Evolutionary conservation across 1,140 invertebrate genomes (phyloP).

Genomic region (Pomphorhynchus laevis): DNA sequence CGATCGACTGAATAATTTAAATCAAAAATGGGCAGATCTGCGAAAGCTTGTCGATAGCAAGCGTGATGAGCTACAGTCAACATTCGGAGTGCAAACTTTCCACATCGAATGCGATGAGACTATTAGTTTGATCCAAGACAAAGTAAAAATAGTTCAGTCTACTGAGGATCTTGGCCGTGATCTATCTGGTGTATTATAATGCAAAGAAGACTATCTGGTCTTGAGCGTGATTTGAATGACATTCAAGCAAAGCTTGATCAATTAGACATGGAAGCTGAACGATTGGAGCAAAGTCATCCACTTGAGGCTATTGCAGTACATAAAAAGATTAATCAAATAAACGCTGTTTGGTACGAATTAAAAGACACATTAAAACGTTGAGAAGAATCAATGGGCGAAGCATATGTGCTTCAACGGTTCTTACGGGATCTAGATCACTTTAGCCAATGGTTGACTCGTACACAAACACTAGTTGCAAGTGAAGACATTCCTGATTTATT

Average conservation of each 20-base stretch:
- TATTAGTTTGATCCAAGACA: conserved; percentile 91
- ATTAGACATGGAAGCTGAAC: conserved; percentile 52
- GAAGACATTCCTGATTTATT: conserved; percentile 55
- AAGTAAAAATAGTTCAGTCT: conserved; percentile 70
- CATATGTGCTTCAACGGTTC: conserved; percentile 85
- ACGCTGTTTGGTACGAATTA: conserved; percentile 62
- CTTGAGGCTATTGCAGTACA: conserved; percentile 65
- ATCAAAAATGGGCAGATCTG: conserved; percentile 27
- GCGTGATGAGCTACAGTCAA: conserved; percentile 59
- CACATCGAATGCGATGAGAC: conserved; percentile 96
- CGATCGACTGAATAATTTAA: conserved; percentile 40
- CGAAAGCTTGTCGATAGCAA: conserved; percentile 58
- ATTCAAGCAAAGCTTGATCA: conserved; percentile 46
- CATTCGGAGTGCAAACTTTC: conserved; percentile 91
- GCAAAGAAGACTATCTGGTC: conserved; percentile 52
- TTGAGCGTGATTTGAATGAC: conserved; percentile 85
- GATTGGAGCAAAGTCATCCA: conserved; percentile 59
- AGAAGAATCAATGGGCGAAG: conserved; percentile 84
- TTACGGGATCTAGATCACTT: conserved; percentile 91
- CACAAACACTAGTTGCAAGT: conserved; percentile 62
- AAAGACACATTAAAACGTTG: conserved; percentile 49
- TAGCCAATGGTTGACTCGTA: conserved; percentile 89
- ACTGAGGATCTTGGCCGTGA: conserved; percentile 53
- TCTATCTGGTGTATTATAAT: conserved; percentile 34
- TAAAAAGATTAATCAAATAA: conserved; percentile 53